Evolutionary conservation across 92 coral and sea anemone species (phyloP).

Genomic region (Metridium senile): DNA sequence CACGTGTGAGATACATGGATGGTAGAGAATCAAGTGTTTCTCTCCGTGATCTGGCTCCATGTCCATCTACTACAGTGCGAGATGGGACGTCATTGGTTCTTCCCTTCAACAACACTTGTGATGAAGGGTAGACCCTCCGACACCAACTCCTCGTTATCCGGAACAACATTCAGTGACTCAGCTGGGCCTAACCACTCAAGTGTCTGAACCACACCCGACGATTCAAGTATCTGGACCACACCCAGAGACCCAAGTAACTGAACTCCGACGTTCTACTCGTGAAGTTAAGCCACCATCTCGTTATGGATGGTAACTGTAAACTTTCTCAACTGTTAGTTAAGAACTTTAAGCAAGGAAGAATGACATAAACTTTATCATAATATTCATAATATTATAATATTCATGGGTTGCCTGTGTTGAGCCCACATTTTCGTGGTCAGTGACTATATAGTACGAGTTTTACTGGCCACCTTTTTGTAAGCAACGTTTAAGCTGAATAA

Average conservation of each 20-base stretch:
- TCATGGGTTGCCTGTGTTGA: not conserved
- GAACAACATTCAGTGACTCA: too few species aligned
- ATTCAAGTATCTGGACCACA: too few species aligned
- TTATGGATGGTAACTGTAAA: slow-evolving; percentile 7
- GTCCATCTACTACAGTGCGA: too few species aligned
- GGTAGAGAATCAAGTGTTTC: slow-evolving; percentile 54
- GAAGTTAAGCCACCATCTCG: slow-evolving; percentile 12
- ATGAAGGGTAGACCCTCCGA: not conserved
- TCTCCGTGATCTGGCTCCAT: slow-evolving; percentile 37
- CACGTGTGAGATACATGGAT: slow-evolving; percentile 35
- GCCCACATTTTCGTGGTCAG: not conserved
- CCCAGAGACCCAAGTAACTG: not conserved
- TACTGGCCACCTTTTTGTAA: not conserved
- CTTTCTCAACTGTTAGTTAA: too few species aligned
- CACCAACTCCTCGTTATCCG: not conserved
- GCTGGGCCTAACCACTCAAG: not conserved
- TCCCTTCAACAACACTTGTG: too few species aligned
- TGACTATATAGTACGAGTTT: not conserved
- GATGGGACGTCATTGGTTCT: too few species aligned
- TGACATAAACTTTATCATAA: too few species aligned
- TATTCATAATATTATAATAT: too few species aligned
- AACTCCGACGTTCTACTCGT: slow-evolving; percentile 4
- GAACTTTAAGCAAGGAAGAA: too few species aligned
- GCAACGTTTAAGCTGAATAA: not conserved
- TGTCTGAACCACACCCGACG: too few species aligned